Evolutionary conservation across 2,113 vertebrate species (phyloP).

Genomic region (Podarcis raffonei): DNA sequence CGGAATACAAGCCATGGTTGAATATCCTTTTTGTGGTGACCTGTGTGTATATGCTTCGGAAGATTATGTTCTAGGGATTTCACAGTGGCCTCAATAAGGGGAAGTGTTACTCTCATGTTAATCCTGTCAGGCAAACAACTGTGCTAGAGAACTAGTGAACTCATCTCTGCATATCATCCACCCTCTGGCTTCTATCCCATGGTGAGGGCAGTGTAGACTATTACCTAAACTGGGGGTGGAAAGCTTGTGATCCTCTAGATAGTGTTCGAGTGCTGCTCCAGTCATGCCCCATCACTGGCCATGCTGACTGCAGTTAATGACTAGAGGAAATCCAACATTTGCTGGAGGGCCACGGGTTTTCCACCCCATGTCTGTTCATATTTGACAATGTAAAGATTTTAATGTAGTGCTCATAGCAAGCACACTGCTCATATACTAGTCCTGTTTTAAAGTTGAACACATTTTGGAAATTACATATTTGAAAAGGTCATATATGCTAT

Average conservation of each 20-base stretch:
- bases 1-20: slow-evolving; percentile 97
- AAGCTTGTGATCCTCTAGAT: background rate
- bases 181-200: background rate
- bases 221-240: background rate
- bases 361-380: background rate
- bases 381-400: background rate
- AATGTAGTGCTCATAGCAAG: background rate
- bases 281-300: background rate
- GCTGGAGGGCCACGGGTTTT: background rate
- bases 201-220: background rate
- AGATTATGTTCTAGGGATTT: background rate
- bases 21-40: slow-evolving; percentile 88
- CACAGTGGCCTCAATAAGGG: background rate
- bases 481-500: background rate
- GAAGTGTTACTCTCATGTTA: background rate
- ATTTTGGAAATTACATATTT: background rate
- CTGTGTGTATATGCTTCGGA: background rate
- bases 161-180: background rate
- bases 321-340: background rate
- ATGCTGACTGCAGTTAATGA: background rate
- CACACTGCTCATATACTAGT: background rate
- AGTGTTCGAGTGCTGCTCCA: background rate
- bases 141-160: background rate
- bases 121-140: background rate
- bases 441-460: background rate